phyloP scores from a whole-genome alignment of 2,888 invertebrate genomes.

The Xanthia icteritia region DNA sequence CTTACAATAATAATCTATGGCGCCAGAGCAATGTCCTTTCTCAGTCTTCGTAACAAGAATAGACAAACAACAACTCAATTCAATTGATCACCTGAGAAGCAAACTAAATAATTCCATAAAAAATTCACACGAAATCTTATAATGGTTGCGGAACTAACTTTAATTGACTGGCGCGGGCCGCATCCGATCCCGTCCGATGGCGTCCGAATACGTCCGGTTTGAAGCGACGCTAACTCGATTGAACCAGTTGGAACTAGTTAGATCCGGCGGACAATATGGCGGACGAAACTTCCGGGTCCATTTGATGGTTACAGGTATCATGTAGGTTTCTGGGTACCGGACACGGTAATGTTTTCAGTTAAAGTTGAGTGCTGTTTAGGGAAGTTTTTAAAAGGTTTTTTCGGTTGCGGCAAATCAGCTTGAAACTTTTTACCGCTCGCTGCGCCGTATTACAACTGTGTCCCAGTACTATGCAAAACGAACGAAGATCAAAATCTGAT shows the following conservation, averaged over 20 bases:
- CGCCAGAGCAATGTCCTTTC: too few species aligned
- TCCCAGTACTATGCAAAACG: neutral
- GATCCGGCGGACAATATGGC: conserved; percentile 66
- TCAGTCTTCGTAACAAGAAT: too few species aligned
- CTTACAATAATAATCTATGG: too few species aligned
- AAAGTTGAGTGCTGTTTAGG: neutral
- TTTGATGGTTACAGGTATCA: conserved; percentile 57
- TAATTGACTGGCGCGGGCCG: conserved; percentile 40
- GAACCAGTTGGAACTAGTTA: conserved; percentile 76
- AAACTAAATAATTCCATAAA: conserved; percentile 50
- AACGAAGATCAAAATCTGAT: too few species aligned
- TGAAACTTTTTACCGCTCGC: neutral
- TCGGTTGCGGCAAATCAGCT: neutral
- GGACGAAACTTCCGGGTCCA: conserved; percentile 48
- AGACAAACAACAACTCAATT: too few species aligned
- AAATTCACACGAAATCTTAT: conserved; percentile 51
- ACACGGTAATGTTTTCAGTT: neutral
- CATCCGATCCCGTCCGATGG: conserved; percentile 49
- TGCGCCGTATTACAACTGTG: neutral
- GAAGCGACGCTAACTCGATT: conserved; percentile 69
- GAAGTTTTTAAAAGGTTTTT: conserved; percentile 1
- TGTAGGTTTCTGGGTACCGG: conserved; percentile 11
- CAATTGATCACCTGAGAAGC: neutral
- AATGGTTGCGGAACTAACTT: conserved; percentile 55
- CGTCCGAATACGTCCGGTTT: conserved; percentile 56